phyloP scores from a whole-genome alignment of 2,888 invertebrate species.

The Lypha dubia region DNA sequence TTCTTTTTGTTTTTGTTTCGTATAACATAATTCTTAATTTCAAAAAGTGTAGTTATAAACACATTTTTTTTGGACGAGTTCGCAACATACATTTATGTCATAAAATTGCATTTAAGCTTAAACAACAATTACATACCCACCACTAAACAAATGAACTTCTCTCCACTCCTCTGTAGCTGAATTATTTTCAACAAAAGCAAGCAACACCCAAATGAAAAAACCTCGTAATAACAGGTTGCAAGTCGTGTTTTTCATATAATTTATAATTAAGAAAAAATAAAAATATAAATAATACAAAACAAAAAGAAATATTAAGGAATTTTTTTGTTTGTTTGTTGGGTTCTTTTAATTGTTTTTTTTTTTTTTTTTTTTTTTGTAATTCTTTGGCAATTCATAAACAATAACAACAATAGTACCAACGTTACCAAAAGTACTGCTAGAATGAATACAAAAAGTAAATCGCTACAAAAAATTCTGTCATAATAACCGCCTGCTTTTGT shows the following conservation, averaged over 20 bases:
- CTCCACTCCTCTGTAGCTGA: background rate
- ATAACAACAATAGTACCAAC: conserved; percentile 26
- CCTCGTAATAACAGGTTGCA: conserved; percentile 11
- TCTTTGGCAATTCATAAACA: conserved; percentile 40
- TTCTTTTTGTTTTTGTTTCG: background rate
- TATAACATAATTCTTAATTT: background rate
- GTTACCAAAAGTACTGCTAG: conserved; percentile 1
- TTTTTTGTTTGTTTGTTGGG: background rate
- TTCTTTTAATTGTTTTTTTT: conserved; percentile 20
- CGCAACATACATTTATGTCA: conserved; percentile 13
- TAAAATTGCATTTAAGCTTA: conserved; percentile 23
- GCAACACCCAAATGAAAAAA: background rate
- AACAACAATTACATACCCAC: conserved; percentile 17
- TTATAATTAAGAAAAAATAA: conserved; percentile 38
- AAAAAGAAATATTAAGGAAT: background rate
- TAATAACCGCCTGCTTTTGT: conserved; percentile 28
- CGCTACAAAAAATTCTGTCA: conserved; percentile 6
- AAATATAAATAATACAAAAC: background rate
- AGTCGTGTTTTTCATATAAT: conserved; percentile 30
- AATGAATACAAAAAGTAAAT: background rate
- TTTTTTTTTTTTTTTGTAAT: too few species aligned
- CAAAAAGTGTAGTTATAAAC: conserved; percentile 6
- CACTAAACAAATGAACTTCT: conserved; percentile 40
- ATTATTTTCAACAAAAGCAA: background rate
- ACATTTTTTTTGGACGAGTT: background rate